Evolutionary conservation across 2,797 vertebrate genomes (phyloP).

Genomic region (Crocodylus rhombifer): DNA sequence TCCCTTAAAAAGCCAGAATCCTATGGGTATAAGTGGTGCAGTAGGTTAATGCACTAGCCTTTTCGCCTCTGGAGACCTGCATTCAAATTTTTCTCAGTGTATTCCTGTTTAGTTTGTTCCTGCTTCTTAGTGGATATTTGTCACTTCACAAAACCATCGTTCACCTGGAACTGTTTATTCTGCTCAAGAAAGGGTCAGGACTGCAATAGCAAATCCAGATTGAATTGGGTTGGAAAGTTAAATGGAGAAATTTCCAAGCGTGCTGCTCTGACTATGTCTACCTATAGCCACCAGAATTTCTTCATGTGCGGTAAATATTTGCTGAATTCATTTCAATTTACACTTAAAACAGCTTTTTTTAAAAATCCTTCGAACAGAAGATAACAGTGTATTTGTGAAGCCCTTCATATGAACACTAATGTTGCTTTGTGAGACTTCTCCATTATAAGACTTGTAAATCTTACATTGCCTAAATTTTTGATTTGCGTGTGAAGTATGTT

Average conservation of each 20-base stretch:
- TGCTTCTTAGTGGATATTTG: constrained; percentile 25
- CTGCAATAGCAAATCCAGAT: neutral
- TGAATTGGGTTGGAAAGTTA: constrained; percentile 1
- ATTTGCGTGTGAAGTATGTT: constrained; percentile 60
- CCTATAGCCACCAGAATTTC: neutral
- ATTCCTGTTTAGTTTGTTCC: constrained; percentile 39
- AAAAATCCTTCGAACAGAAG: neutral
- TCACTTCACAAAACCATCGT: constrained; percentile 19
- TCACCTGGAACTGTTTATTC: constrained; percentile 16
- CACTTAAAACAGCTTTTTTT: neutral
- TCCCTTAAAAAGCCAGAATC: constrained; percentile 41
- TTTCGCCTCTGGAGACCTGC: constrained; percentile 43
- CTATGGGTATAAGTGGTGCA: constrained; percentile 30
- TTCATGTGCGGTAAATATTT: neutral
- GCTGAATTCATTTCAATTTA: neutral
- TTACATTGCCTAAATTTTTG: constrained; percentile 45
- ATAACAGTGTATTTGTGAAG: neutral
- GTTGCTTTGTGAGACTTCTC: neutral
- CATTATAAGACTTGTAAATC: constrained; percentile 31
- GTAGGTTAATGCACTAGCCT: neutral
- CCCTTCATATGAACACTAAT: neutral
- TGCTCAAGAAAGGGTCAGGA: constrained; percentile 13
- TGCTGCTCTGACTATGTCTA: neutral
- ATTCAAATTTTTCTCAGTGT: constrained; percentile 23
- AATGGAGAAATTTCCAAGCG: neutral